Base-by-base conservation (phyloP, 2,888 invertebrate species). In the Lasioglossum zephyrum region DNA sequence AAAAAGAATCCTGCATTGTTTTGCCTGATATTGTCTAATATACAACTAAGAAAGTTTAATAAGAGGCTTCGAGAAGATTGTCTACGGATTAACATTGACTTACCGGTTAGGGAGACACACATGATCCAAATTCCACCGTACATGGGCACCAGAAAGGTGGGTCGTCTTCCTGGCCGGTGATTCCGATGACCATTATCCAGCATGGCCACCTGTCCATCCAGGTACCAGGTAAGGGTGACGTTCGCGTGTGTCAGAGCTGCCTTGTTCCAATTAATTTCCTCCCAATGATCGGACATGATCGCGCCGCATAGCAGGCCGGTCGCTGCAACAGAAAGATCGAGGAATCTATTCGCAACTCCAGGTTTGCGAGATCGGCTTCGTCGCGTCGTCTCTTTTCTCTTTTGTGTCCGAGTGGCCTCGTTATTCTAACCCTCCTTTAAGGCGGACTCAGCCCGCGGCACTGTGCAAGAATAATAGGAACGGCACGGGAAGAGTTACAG, bases 261-360 rank as follows among this genome's bases (percentile, higher is more conserved):
- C 60, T 96, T 96, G 95, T 98, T 97, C 98, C 98, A 98, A 84
- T 96, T 96, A 88, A 98, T 97, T 94, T 98, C 97, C 95, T 98
- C 98, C 98, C 98, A 98, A 94, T 98, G 98, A 94, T 98, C 98
- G 84, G 98, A 98, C 97, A 98, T 98, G 94, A 98, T 97, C 89
- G 98, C 97, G 4, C 97, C 97, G 94, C 98, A 98, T 66, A 98
- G 95, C 97, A 98, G 97, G 53, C 97, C 97, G 76, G 98, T 98
- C 2, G 94, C 94, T 94, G 78, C 73, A 85, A 85, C 81, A 83
- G 0, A 63, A n/a, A 41, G 11, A 39, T 22, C 47, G 41, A 53
- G 57, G 22, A 18, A 22, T 53, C 53, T 22, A 53, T 53, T 53
- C 53, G 53, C 22, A 53, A 53, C 53, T 53, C 8, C 8, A 2